phyloP scores from a whole-genome alignment of 2,113 vertebrate genomes.

The Tragelaphus buxtoni region DNA sequence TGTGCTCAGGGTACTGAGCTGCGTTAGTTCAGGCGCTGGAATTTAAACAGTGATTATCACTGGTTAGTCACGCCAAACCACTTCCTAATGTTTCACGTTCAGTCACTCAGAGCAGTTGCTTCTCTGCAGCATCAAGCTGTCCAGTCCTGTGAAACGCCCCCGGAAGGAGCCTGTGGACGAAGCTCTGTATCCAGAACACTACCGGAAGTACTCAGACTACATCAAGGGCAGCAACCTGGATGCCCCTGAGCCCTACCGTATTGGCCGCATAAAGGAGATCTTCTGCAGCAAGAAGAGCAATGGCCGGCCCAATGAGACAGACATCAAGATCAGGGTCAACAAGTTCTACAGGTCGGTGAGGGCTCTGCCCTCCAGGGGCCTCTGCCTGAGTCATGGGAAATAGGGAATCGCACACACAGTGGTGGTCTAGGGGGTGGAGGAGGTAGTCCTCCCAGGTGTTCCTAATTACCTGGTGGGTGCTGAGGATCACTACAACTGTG shows the following conservation, averaged over 20 bases:
- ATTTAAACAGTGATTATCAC: neutral
- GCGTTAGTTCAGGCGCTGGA: neutral
- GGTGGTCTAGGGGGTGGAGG: neutral
- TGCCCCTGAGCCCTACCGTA: constrained; percentile 89
- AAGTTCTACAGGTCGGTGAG: constrained; percentile 91
- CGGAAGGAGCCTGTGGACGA: constrained; percentile 94
- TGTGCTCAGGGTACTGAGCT: neutral
- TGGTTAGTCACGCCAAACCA: neutral
- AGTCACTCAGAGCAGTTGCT: fast-evolving
- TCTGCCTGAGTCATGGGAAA: neutral
- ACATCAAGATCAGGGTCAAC: constrained; percentile 90
- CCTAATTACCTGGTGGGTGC: neutral
- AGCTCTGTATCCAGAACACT: constrained; percentile 94
- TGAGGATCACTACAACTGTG: too few species aligned
- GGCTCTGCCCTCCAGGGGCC: neutral
- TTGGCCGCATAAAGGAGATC: constrained; percentile 93
- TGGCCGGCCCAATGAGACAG: constrained; percentile 84
- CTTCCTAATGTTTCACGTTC: neutral
- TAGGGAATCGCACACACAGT: neutral
- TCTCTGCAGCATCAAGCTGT: constrained; percentile 85
- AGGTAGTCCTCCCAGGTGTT: neutral
- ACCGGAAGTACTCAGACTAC: constrained; percentile 96
- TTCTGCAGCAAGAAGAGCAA: constrained; percentile 89
- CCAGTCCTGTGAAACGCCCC: constrained; percentile 90
- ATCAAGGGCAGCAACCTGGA: constrained; percentile 98